A percentile compares a stretch with the other conserved stretches of the same genome.
Conservation (phyloP, 2,113 vertebrate species). For the Solea senegalensis region DNA sequence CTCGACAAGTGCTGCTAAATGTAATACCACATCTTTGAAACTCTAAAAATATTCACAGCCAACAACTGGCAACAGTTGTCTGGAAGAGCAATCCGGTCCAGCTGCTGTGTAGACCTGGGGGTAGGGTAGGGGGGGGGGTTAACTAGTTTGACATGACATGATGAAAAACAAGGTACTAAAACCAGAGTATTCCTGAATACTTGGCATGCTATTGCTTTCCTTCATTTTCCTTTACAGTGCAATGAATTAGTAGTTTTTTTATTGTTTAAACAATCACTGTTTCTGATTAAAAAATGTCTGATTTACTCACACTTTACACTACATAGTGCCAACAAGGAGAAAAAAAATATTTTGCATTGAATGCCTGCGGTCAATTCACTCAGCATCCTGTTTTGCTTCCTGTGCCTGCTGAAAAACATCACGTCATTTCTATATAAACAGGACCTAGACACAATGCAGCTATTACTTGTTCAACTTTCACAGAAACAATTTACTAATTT, state of each 20-base stretch:
- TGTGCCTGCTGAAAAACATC: constrained; percentile 67
- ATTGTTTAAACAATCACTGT: no score
- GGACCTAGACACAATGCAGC: constrained; percentile 38
- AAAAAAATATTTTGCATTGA: constrained; percentile 43
- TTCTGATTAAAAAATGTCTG: no score
- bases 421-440: constrained; percentile 56
- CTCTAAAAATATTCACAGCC: constrained; percentile 76
- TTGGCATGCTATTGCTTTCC: background rate
- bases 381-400: constrained; percentile 81
- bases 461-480: constrained; percentile 2
- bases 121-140: background rate
- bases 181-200: background rate
- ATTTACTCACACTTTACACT: background rate
- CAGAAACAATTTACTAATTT: background rate
- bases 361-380: constrained; percentile 58
- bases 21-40: constrained; percentile 70
- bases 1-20: constrained; percentile 73
- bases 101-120: constrained; percentile 48
- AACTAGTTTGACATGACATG: constrained; percentile 34
- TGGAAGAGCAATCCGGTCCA: constrained; percentile 52
- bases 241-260: background rate
- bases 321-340: constrained; percentile 21
- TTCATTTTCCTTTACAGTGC: background rate
- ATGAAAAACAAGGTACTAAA: constrained; percentile 14
- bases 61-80: constrained; percentile 68